Percentiles rank a stretch among this genome's conserved stretches.
phyloP scores from a whole-genome alignment of 1,140 invertebrate species.

The Drosophila grimshawi region DNA sequence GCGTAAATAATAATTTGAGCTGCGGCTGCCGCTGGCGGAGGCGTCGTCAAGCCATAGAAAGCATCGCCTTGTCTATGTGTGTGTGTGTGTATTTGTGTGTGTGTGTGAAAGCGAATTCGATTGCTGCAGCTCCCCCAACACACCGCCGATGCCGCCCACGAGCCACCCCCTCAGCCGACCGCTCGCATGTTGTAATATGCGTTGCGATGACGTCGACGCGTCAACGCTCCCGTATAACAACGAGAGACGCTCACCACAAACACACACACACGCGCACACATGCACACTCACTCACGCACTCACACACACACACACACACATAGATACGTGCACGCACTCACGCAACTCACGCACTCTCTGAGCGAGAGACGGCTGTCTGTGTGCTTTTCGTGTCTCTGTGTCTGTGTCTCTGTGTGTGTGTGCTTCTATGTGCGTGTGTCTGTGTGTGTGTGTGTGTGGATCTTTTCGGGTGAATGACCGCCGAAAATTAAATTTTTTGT shows the following conservation, averaged over 20 bases:
- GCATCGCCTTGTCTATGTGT: conserved; percentile 31
- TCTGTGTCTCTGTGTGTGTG: conserved; percentile 21
- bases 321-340: conserved; percentile 1
- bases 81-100: conserved; percentile 25
- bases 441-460: conserved; percentile 28
- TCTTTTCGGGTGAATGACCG: conserved; percentile 82
- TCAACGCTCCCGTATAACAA: conserved; percentile 53
- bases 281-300: neutral
- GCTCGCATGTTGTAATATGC: conserved; percentile 48
- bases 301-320: conserved; percentile 15
- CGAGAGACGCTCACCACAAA: conserved; percentile 18
- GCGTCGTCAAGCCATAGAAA: conserved; percentile 49
- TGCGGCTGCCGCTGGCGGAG: conserved; percentile 7
- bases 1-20: conserved; percentile 44
- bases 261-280: conserved; percentile 4
- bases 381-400: neutral
- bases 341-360: conserved; percentile 36
- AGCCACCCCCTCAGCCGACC: neutral
- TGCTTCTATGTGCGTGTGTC: conserved; percentile 5
- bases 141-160: too few species aligned
- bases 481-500: conserved; percentile 84
- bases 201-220: conserved; percentile 52
- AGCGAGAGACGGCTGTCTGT: neutral
- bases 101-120: conserved; percentile 56
- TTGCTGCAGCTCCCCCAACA: conserved; percentile 1